Percentiles rank a stretch among this genome's conserved stretches.
Conservation (phyloP, 2,888 invertebrate species). For the Heliconius aoede region DNA sequence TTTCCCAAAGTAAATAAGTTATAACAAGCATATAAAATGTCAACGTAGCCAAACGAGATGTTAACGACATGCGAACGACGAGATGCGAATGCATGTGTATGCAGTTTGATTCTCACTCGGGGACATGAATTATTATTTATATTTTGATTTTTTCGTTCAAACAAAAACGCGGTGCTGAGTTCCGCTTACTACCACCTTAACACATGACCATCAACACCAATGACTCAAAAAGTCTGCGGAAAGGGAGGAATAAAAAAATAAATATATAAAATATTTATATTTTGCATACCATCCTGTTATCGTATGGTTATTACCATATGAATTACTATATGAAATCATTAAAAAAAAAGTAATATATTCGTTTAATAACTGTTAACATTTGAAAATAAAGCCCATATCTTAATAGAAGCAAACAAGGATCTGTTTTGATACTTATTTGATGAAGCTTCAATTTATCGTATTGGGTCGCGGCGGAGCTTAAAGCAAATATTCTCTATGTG, state of each 20-base stretch:
- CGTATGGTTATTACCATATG: neutral
- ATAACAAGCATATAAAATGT: too few relatives aligned
- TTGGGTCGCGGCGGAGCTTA: slow-evolving; percentile 17
- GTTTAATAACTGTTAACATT: slow-evolving; percentile 3
- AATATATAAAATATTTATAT: neutral
- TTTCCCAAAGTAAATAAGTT: too few relatives aligned
- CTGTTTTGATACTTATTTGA: slow-evolving; percentile 14
- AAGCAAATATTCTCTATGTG: slow-evolving; percentile 13
- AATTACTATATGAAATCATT: neutral
- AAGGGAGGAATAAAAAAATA: neutral
- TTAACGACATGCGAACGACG: too few relatives aligned
- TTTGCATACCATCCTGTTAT: neutral
- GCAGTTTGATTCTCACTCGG: neutral
- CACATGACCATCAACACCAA: neutral
- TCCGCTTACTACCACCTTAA: too few relatives aligned
- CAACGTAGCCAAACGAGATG: too few relatives aligned
- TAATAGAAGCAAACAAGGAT: slow-evolving; percentile 15
- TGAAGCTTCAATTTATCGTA: slow-evolving; percentile 24
- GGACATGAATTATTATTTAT: neutral
- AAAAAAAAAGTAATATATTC: slow-evolving; percentile 6
- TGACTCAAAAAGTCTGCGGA: too few relatives aligned
- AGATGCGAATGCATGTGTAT: too few relatives aligned
- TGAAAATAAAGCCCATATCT: slow-evolving; percentile 3
- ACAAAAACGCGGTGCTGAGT: neutral
- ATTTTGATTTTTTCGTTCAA: neutral